Base-by-base conservation (phyloP, 2,888 invertebrate genomes). In the Eustalomyia histrio region DNA sequence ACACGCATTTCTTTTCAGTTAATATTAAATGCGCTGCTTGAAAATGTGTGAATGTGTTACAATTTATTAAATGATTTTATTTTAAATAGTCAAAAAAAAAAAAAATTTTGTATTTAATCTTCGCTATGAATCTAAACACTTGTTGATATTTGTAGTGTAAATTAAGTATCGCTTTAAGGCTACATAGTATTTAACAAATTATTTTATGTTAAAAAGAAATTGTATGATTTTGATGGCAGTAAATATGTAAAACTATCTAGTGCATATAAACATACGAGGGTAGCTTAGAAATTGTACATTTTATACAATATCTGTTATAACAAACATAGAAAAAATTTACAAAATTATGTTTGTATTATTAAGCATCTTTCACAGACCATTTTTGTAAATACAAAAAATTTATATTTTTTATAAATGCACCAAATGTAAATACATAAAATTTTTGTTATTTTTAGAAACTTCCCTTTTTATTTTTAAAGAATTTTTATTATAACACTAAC, bases 71-170 rank as follows among this genome's bases (percentile, higher is more conserved):
- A 57, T 79, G 55, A 73, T 73, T 61, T 72, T 61, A 50, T 67
- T 68, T 72, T 16, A 67, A 79, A 73, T 67, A 79, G 72, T 68
- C 61, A 73, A 73, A 67, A 47, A 68, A 73, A 68, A 55, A 73
- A 73, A 67, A 47, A 68, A 73, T 63, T 79, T 73, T 55, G 50
- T 61, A 68, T 79, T 61, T 61, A 72, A 79, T 72, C 72, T 79
- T 47, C 24, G 61, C 55, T 67, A 33, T 17, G 50, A n/a, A 78
- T 73, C 72, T 55, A 29, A 78, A 75, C 81, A 78, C 74, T 63
- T 81, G 74, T 78, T 69, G 21, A 35, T 24, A 16, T 64, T 68
- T 73, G 64, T 69, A 58, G 72, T 68, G 61, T 52, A 72, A 67
- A 68, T 76, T 72, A 33, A 58, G 50, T 67, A 57, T 50, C 39